phyloP scores from a whole-genome alignment of 2,113 vertebrate genomes.

The Maccullochella peelii region DNA sequence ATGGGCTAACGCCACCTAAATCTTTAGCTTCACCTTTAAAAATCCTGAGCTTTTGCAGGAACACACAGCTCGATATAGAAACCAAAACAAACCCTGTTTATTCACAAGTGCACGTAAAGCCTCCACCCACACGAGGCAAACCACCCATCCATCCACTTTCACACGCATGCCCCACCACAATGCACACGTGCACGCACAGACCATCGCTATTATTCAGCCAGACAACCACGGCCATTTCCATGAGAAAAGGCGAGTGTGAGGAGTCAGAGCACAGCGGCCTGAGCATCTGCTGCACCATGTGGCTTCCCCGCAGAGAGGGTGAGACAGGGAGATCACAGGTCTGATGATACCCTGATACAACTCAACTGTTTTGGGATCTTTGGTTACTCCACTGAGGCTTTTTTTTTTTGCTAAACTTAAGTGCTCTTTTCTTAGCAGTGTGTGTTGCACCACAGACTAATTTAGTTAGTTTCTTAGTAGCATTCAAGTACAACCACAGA shows the following conservation, averaged over 20 bases:
- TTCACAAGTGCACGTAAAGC: conserved; percentile 29
- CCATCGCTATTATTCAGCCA: conserved; percentile 69
- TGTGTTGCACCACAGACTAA: rapidly evolving
- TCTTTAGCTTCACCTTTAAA: neutral
- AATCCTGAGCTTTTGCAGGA: neutral
- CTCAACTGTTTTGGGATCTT: neutral
- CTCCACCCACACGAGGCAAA: neutral
- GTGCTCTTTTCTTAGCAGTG: neutral
- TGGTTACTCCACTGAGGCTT: conserved; percentile 8
- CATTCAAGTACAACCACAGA: neutral
- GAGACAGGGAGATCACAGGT: neutral
- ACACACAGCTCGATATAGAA: neutral
- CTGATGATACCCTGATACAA: neutral
- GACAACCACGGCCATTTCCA: conserved; percentile 81
- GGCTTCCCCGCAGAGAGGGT: conserved; percentile 37
- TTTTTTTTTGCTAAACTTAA: neutral
- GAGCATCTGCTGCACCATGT: conserved; percentile 80
- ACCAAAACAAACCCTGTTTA: conserved; percentile 35
- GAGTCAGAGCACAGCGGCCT: conserved; percentile 70
- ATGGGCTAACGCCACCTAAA: neutral
- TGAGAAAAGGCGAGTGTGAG: conserved; percentile 74
- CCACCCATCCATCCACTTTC: conserved; percentile 9
- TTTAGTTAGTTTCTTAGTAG: neutral
- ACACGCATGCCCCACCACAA: conserved; percentile 32
- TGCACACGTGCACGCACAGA: conserved; percentile 39